These are phyloP conservation scores for Hystrix cristata DNA, from an alignment of 2,113 vertebrate species.

Conservation along the genomic window DNA sequence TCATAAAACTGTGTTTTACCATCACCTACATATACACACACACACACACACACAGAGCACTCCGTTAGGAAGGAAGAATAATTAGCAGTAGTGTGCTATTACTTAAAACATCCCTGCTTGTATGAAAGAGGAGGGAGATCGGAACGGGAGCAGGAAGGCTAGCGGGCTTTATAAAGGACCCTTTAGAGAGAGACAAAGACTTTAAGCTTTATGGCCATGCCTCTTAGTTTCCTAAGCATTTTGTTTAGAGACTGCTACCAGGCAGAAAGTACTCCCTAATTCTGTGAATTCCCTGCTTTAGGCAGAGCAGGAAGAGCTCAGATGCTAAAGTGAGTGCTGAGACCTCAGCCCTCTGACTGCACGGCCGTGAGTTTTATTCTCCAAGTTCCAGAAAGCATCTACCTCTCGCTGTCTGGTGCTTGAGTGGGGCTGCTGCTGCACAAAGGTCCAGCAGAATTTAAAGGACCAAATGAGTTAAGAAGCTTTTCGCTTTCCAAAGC, in stretches of 20 bases:
- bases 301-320: neutral
- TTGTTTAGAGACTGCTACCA: neutral
- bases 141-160: neutral
- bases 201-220: neutral
- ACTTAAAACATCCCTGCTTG: neutral
- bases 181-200: neutral
- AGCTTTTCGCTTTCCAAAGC: constrained; percentile 61
- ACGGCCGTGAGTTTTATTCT: neutral
- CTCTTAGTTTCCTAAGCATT: neutral
- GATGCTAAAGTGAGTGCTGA: neutral
- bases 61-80: neutral
- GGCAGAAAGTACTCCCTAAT: neutral
- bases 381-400: neutral
- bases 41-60: neutral
- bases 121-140: neutral
- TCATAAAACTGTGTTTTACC: neutral
- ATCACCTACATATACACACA: neutral
- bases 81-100: neutral
- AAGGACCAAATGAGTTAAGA: constrained; percentile 54
- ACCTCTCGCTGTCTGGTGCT: neutral
- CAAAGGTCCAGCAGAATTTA: neutral
- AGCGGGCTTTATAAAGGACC: neutral
- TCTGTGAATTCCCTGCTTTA: neutral
- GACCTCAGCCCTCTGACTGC: neutral
- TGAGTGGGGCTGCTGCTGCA: neutral